Conservation (phyloP, 2,113 vertebrate genomes). For the Sporophila hypoxantha region DNA sequence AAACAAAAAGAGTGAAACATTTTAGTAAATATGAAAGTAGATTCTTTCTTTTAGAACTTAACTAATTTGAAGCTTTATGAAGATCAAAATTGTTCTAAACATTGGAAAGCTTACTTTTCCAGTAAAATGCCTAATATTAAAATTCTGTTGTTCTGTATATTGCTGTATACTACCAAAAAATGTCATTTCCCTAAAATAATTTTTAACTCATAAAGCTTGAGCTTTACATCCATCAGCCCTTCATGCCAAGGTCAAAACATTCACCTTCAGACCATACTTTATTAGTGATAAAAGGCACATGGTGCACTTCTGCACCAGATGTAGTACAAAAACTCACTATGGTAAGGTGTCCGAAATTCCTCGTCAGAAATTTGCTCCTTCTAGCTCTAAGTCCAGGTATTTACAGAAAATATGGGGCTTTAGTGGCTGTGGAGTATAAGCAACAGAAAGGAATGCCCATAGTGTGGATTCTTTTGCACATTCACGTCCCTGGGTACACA, state of each 20-base stretch:
- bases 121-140: not conserved
- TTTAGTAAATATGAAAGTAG: not conserved
- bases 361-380: not conserved
- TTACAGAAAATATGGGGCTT: not conserved
- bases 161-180: not conserved
- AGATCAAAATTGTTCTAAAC: not conserved
- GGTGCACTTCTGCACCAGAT: not conserved
- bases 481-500: not conserved
- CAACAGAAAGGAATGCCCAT: not conserved
- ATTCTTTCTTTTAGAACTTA: not conserved
- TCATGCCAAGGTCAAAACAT: not conserved
- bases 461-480: not conserved
- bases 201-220: not conserved
- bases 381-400: not conserved
- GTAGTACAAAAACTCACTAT: fast-evolving
- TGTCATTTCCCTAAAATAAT: not conserved
- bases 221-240: not conserved
- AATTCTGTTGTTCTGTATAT: not conserved
- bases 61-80: not conserved
- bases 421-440: not conserved
- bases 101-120: not conserved
- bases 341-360: not conserved
- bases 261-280: not conserved
- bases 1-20: not conserved
- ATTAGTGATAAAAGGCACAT: not conserved